Evolutionary conservation across 2,888 invertebrate species (phyloP), one percentile per base, ranked within the genome.

Genomic region (Masnerella sp.): DNA sequence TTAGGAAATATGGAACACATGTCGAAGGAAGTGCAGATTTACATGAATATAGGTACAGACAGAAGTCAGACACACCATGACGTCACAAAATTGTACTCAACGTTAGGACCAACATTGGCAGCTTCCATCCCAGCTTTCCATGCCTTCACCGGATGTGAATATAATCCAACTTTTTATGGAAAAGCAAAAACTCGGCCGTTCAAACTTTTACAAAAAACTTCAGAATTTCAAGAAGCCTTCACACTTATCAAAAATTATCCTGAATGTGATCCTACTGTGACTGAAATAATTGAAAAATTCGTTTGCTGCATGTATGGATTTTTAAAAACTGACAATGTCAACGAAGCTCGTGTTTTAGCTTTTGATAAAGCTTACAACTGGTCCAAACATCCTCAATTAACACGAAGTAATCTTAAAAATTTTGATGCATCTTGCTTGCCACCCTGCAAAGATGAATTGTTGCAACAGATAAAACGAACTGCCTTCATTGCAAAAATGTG

Each of bases 371-470:
- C 58, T 15, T 47, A 58, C 40, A 36, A 36, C n/a, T 36, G 18
- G 17, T 17, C 18, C 3, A 34, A 45, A 40, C 11, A 36, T 12
- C 20, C 34, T 11, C 34, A 45, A 54, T 38, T 18, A 18, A 77
- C 77, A 22, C 54, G 36, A 17, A 77, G 67, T 36, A 78, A 77
- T 49, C 28, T 75, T 0, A 36, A 42, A 25, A 78, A 67, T 72
- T 77, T 77, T 49, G 77, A 79, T 36, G 78, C 77, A 25, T 75
- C 70, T 30, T 64, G 40, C n/a, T 51, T 78, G 28, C 80, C 78
- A 68, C 79, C 80, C 2, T 81, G 79, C 18, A 65, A 79, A 54
- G 64, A 45, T 30, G 79, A 78, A 64, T 69, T 82, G 9, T 62
- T 42, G 2, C 77, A 80, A 38, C 79, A 80, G 34, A 65, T 77